Evolutionary conservation across 1,140 invertebrate species (phyloP).

Genomic region (Trinorchestia longiramus): DNA sequence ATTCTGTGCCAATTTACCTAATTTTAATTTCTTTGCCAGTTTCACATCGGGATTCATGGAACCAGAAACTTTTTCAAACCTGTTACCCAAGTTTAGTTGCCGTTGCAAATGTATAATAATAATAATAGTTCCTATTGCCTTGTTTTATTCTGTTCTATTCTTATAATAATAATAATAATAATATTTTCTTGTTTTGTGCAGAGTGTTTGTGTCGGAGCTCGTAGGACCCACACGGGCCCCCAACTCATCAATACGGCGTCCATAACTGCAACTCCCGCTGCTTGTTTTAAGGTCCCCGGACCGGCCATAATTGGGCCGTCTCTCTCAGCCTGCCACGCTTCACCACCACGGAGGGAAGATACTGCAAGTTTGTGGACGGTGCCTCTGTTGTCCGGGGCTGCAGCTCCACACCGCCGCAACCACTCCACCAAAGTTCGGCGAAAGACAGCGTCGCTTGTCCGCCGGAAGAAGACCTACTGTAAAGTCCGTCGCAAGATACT

Average conservation of each 20-base stretch:
- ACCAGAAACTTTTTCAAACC: too few species aligned
- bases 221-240: slow-evolving; percentile 46
- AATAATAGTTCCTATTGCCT: too few species aligned
- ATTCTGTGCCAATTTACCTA: too few species aligned
- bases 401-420: slow-evolving; percentile 18
- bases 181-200: slow-evolving; percentile 1
- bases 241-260: slow-evolving; percentile 52
- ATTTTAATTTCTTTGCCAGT: too few species aligned
- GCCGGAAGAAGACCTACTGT: slow-evolving; percentile 43
- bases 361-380: neutral
- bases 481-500: slow-evolving; percentile 31
- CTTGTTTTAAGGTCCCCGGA: slow-evolving; percentile 16
- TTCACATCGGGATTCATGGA: too few species aligned
- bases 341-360: neutral
- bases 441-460: neutral
- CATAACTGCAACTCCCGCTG: slow-evolving; percentile 37
- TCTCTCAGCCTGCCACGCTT: neutral
- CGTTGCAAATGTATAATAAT: too few species aligned
- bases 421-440: slow-evolving; percentile 36
- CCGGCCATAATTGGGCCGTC: neutral
- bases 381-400: neutral
- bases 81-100: too few species aligned
- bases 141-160: too few species aligned
- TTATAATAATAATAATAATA: too few species aligned
- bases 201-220: slow-evolving; percentile 45